Evolutionary conservation across 1,140 invertebrate species (phyloP).

Genomic region (Megalonaias nervosa): DNA sequence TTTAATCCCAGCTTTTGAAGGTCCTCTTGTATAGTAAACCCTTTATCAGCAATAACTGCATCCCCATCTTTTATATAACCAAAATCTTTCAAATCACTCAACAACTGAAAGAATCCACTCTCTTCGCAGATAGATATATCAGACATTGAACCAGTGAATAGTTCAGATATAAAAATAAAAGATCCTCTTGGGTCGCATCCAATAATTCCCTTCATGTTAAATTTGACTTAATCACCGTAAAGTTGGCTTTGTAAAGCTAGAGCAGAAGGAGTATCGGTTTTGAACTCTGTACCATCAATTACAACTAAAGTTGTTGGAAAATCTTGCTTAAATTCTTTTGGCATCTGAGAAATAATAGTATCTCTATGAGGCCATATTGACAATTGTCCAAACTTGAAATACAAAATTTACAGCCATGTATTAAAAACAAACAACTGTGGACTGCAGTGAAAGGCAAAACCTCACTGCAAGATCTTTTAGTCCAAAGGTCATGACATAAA

Average conservation of each 20-base stretch:
- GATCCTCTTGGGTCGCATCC: conserved; percentile 26
- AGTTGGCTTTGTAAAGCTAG: conserved; percentile 38
- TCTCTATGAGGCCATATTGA: conserved; percentile 42
- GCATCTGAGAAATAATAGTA: conserved; percentile 41
- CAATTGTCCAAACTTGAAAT: conserved; percentile 37
- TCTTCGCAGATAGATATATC: conserved; percentile 28
- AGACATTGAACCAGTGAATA: conserved; percentile 37
- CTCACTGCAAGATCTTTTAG: conserved; percentile 34
- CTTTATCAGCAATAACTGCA: conserved; percentile 47
- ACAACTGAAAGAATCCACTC: conserved; percentile 26
- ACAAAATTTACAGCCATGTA: conserved; percentile 36
- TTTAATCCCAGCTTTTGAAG: conserved; percentile 23
- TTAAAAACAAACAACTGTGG: conserved; percentile 34
- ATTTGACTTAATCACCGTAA: conserved; percentile 41
- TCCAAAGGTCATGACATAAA: conserved; percentile 23
- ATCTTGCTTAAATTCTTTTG: conserved; percentile 30
- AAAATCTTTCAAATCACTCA: conserved; percentile 4
- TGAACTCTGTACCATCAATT: conserved; percentile 45
- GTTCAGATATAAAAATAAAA: conserved; percentile 37
- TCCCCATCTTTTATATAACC: conserved; percentile 34
- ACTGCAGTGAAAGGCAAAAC: conserved; percentile 32
- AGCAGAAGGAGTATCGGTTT: conserved; percentile 28
- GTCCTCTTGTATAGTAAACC: conserved; percentile 42
- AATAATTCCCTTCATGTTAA: too few relatives aligned
- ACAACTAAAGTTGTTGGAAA: conserved; percentile 37